Conservation (phyloP, 2,888 invertebrate species). For the Eupithecia exiguata region DNA sequence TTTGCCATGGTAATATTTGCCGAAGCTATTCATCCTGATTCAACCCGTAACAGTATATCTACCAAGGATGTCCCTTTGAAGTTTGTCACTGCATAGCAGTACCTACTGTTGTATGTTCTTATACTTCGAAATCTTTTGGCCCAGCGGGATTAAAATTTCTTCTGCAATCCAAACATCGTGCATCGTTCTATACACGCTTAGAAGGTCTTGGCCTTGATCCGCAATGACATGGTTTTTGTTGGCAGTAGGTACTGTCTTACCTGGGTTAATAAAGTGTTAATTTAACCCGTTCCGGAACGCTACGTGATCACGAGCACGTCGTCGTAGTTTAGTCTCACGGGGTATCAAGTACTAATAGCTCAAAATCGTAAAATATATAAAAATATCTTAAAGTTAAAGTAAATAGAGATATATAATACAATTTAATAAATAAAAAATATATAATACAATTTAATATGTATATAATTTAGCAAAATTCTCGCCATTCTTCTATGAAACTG, state of each 20-base stretch:
- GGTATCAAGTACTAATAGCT: too few species aligned
- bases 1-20: constrained; percentile 17
- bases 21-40: background rate
- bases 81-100: background rate
- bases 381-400: too few species aligned
- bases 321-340: too few species aligned
- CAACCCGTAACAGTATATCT: background rate
- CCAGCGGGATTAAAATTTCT: background rate
- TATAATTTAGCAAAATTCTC: background rate
- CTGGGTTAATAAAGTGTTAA: constrained; percentile 18
- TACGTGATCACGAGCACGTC: constrained; percentile 33
- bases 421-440: too few species aligned
- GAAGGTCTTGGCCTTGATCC: constrained; percentile 34
- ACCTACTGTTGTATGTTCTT: background rate
- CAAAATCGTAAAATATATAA: too few species aligned
- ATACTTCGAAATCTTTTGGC: background rate
- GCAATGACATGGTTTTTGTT: constrained; percentile 25
- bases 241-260: constrained; percentile 11
- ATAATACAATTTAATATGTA: too few species aligned
- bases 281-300: constrained; percentile 31
- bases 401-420: too few species aligned
- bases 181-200: background rate
- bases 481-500: background rate
- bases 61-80: background rate
- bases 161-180: background rate